Conservation (phyloP, 2,797 vertebrate genomes). For the Molothrus ater region DNA sequence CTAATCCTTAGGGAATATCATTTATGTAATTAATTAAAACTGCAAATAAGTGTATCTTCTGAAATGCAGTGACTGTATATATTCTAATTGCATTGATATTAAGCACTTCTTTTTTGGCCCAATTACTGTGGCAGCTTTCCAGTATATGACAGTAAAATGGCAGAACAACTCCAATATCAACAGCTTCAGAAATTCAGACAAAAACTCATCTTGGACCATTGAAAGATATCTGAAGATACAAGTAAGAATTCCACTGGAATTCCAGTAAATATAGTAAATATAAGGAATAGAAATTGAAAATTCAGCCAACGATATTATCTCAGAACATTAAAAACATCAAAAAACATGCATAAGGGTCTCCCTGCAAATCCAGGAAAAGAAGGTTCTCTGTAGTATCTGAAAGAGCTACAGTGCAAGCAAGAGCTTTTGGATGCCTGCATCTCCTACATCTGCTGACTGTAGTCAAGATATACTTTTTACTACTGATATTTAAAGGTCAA, state of each 20-base stretch:
- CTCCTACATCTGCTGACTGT: background rate
- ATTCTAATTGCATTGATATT: background rate
- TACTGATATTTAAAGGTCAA: background rate
- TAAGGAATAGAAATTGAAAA: background rate
- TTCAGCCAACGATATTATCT: background rate
- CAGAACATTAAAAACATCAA: background rate
- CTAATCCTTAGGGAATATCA: background rate
- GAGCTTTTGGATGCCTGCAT: background rate
- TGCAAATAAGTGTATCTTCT: background rate
- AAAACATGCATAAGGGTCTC: background rate
- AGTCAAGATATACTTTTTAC: background rate
- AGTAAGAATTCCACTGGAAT: background rate
- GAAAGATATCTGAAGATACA: background rate
- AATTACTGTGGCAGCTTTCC: background rate
- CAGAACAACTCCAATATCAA: background rate
- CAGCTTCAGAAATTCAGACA: background rate
- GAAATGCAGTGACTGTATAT: background rate
- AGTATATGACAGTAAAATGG: background rate
- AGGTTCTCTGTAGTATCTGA: background rate
- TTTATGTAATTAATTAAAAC: background rate
- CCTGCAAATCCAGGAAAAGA: background rate
- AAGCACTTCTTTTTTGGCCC: background rate
- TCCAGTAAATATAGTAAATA: background rate
- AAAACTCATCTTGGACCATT: background rate
- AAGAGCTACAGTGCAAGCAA: background rate